Evolutionary conservation across 2,888 invertebrate species (phyloP).

Genomic region (Drosophila mettleri): DNA sequence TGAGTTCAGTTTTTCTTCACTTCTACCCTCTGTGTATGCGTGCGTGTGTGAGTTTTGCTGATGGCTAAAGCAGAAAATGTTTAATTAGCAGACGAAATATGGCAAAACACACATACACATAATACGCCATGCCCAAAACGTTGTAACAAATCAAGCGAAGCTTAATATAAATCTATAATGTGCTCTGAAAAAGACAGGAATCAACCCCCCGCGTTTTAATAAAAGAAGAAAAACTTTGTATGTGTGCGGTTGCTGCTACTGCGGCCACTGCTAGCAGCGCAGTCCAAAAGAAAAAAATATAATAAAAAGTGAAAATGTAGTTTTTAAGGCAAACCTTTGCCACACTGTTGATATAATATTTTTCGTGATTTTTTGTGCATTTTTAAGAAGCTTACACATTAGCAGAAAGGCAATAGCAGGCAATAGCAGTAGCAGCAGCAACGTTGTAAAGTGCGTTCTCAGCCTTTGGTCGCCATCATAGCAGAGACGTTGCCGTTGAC

Average conservation of each 20-base stretch:
- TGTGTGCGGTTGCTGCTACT: slow-evolving; percentile 61
- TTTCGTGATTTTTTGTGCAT: slow-evolving; percentile 20
- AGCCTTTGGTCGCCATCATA: slow-evolving; percentile 77
- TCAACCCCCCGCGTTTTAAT: slow-evolving; percentile 76
- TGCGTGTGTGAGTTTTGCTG: slow-evolving; percentile 70
- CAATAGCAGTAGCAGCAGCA: slow-evolving; percentile 21
- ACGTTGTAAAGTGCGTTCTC: slow-evolving; percentile 77
- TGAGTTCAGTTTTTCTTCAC: slow-evolving; percentile 67
- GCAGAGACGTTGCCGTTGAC: slow-evolving; percentile 48
- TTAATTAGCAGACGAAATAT: slow-evolving; percentile 73
- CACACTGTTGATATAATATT: slow-evolving; percentile 10
- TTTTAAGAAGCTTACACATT: slow-evolving; percentile 30
- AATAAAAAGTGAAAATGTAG: slow-evolving; percentile 64
- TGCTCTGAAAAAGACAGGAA: slow-evolving; percentile 54
- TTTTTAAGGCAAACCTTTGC: slow-evolving; percentile 15
- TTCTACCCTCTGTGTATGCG: slow-evolving; percentile 52
- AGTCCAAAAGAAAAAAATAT: slow-evolving; percentile 46
- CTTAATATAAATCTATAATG: slow-evolving; percentile 36
- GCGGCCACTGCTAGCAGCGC: slow-evolving; percentile 56
- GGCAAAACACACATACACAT: slow-evolving; percentile 37
- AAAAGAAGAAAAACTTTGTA: slow-evolving; percentile 61
- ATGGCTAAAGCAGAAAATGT: slow-evolving; percentile 70
- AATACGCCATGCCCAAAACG: slow-evolving; percentile 30
- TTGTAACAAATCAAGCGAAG: slow-evolving; percentile 24
- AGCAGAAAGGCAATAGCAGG: slow-evolving; percentile 13